Percentiles rank a stretch among this genome's conserved stretches.
These are phyloP conservation scores for Drosophila quasianomalipes DNA, from an alignment of 2,888 invertebrate genomes.

Conservation along the genomic window DNA sequence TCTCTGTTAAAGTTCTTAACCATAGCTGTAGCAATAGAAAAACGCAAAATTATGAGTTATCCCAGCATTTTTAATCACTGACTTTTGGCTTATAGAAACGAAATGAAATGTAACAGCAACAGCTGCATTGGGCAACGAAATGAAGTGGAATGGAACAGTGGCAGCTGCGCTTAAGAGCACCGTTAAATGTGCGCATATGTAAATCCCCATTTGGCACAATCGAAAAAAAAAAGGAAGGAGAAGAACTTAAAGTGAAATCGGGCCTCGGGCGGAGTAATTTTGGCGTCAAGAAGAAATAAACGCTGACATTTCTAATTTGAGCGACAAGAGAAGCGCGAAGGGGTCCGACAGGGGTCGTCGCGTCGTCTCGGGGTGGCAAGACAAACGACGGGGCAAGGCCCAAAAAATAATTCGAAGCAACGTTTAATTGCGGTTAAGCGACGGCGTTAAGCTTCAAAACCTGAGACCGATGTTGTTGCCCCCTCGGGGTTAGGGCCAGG, in stretches of 20 bases:
- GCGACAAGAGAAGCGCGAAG: conserved; percentile 12
- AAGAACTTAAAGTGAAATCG: conserved; percentile 44
- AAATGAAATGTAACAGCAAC: neutral
- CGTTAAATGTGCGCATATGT: conserved; percentile 71
- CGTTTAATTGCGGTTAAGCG: conserved; percentile 79
- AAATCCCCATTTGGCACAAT: conserved; percentile 58
- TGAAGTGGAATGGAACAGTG: conserved; percentile 40
- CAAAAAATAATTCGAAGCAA: conserved; percentile 67
- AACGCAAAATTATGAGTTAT: neutral
- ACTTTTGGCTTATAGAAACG: neutral
- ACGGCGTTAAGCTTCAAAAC: conserved; percentile 49
- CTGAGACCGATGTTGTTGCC: conserved; percentile 31
- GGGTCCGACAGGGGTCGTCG: conserved; percentile 11
- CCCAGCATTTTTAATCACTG: neutral
- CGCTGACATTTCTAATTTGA: conserved; percentile 79
- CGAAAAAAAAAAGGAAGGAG: conserved; percentile 12
- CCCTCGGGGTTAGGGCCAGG: conserved; percentile 37
- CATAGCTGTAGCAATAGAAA: neutral
- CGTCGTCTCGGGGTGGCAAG: conserved; percentile 61
- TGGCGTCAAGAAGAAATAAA: conserved; percentile 67
- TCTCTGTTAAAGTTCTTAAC: neutral
- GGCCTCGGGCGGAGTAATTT: conserved; percentile 67
- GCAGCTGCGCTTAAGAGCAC: conserved; percentile 46
- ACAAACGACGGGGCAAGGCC: conserved; percentile 72
- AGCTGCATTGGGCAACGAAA: conserved; percentile 14